phyloP scores from a whole-genome alignment of 2,888 invertebrate genomes.

The Meta bourneti region DNA sequence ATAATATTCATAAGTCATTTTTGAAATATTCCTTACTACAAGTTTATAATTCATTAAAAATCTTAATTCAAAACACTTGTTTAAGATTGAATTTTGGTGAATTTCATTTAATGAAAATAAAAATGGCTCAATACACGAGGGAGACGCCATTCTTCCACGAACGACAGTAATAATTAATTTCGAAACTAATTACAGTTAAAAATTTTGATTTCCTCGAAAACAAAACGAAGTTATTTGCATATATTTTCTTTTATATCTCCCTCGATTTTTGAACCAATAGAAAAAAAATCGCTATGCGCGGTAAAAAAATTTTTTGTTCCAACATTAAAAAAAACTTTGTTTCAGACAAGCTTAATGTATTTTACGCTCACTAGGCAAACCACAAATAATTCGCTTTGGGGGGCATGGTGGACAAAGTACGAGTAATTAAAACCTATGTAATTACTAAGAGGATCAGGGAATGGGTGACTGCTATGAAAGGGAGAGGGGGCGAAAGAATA shows the following conservation, averaged over 20 bases:
- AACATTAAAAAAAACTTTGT: background rate
- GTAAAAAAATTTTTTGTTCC: background rate
- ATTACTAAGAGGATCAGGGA: slow-evolving; percentile 39
- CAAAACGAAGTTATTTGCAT: background rate
- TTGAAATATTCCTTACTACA: background rate
- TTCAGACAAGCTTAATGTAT: slow-evolving; percentile 7
- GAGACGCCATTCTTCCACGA: background rate
- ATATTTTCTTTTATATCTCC: background rate
- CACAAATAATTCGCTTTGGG: slow-evolving; percentile 39
- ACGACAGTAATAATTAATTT: background rate
- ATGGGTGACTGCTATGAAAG: slow-evolving; percentile 17
- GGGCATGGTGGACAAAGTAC: slow-evolving; percentile 12
- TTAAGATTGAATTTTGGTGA: background rate
- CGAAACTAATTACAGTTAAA: background rate
- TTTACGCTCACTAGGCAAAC: slow-evolving; percentile 38
- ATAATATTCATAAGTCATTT: background rate
- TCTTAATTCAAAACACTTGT: background rate
- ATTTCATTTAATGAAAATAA: background rate
- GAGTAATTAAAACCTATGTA: slow-evolving; percentile 54
- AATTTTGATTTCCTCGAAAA: background rate
- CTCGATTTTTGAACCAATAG: background rate
- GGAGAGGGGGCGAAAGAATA: background rate
- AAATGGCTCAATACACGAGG: background rate
- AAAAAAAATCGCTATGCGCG: background rate
- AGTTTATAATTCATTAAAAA: background rate